Evolutionary conservation across 2,888 invertebrate species (phyloP).

Genomic region (Drepanosiphum platanoidis): DNA sequence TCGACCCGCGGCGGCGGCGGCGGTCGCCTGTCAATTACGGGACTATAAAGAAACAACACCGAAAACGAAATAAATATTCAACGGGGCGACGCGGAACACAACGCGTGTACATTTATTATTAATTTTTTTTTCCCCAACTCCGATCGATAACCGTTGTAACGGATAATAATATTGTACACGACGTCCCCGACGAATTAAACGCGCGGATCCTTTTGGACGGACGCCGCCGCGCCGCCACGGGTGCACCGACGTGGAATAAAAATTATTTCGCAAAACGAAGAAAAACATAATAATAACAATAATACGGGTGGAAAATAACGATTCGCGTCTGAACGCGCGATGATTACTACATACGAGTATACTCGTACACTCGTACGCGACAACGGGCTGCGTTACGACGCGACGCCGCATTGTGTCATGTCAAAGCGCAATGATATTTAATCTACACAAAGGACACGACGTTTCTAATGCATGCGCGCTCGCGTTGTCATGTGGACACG

Average conservation of each 20-base stretch:
- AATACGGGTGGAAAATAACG: neutral
- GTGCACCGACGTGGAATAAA: too few species aligned
- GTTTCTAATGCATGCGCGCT: neutral
- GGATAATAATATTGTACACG: neutral
- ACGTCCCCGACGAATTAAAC: neutral
- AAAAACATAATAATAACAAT: neutral
- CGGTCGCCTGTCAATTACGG: neutral
- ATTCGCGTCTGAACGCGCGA: neutral
- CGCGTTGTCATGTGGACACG: neutral
- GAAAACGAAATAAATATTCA: neutral
- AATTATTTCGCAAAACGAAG: neutral
- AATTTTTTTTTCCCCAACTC: neutral
- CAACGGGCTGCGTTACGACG: too few species aligned
- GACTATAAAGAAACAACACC: too few species aligned
- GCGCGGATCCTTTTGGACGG: neutral
- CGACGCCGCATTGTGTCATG: neutral
- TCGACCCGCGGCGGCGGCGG: too few species aligned
- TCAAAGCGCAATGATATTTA: neutral
- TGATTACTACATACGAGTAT: too few species aligned
- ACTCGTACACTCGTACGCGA: neutral
- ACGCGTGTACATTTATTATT: neutral
- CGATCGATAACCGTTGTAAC: neutral
- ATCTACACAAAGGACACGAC: neutral
- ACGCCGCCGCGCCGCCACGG: too few species aligned
- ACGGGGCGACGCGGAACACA: neutral